Percentiles rank a stretch among this genome's conserved stretches.
These are phyloP conservation scores for Chaetops frenatus DNA, from an alignment of 2,113 vertebrate species.

Conservation along the genomic window DNA sequence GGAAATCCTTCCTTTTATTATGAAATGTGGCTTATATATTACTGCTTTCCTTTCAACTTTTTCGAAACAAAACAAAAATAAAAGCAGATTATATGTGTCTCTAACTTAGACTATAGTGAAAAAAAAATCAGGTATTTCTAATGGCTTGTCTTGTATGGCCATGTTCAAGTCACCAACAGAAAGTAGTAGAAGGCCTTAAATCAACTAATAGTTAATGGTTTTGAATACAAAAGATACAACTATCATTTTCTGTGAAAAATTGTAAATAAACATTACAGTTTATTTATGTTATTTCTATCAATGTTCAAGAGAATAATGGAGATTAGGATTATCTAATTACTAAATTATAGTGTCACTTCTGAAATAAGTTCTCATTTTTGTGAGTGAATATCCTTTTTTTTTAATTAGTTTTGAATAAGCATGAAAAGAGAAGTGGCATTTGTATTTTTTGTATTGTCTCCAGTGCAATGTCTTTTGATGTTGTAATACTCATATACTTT, in stretches of 20 bases:
- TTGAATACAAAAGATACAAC: neutral
- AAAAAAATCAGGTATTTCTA: neutral
- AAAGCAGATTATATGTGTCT: neutral
- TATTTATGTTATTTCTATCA: neutral
- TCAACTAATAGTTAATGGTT: neutral
- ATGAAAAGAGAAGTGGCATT: neutral
- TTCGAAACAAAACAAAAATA: neutral
- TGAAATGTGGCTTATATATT: neutral
- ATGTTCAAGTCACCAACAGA: neutral
- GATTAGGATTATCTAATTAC: neutral
- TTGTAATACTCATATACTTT: neutral
- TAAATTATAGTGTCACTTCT: neutral
- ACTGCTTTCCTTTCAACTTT: neutral
- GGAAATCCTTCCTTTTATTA: neutral
- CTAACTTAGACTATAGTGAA: neutral
- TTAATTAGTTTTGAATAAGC: neutral
- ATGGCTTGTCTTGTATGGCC: neutral
- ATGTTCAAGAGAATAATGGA: neutral
- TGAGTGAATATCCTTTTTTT: neutral
- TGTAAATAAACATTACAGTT: neutral
- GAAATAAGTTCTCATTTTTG: neutral
- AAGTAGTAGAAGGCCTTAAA: neutral
- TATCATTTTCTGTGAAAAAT: neutral
- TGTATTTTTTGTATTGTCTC: neutral
- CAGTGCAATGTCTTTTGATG: neutral